Percentiles rank a stretch among this genome's conserved stretches.
Conservation (phyloP, 2,797 vertebrate species). For the Girardinus metallicus region DNA sequence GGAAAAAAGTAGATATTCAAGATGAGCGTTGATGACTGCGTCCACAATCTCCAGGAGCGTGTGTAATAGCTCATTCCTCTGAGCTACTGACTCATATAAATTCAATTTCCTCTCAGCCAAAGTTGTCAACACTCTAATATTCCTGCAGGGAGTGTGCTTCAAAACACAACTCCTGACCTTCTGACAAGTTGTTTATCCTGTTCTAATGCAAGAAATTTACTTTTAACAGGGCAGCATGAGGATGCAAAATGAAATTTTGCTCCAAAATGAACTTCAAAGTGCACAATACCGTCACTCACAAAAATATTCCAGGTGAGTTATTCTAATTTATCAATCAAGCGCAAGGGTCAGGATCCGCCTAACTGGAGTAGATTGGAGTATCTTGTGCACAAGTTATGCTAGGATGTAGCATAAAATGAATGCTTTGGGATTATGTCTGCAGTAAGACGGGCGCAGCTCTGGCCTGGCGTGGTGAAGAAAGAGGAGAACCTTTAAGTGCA, state of each 20-base stretch:
- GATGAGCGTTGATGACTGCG: constrained; percentile 39
- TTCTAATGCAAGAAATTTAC: constrained; percentile 28
- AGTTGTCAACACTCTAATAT: constrained; percentile 50
- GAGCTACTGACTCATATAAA: constrained; percentile 51
- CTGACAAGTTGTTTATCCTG: constrained; percentile 45
- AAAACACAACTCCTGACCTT: constrained; percentile 41
- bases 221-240: constrained; percentile 14
- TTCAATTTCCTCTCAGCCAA: constrained; percentile 45
- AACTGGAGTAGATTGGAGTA: background rate
- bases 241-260: constrained; percentile 15
- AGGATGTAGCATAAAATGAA: background rate
- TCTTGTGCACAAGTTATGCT: background rate
- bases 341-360: background rate
- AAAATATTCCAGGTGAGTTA: background rate
- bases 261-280: background rate
- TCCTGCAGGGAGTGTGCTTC: constrained; percentile 24
- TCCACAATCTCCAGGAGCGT: constrained; percentile 26
- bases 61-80: constrained; percentile 36
- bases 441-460: background rate
- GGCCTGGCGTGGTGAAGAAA: background rate
- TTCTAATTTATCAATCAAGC: background rate
- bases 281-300: background rate
- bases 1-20: constrained; percentile 1
- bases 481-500: background rate
- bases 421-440: background rate